Evolutionary conservation across 1,140 invertebrate species (phyloP).

Genomic region (Laodelphax striatellus): DNA sequence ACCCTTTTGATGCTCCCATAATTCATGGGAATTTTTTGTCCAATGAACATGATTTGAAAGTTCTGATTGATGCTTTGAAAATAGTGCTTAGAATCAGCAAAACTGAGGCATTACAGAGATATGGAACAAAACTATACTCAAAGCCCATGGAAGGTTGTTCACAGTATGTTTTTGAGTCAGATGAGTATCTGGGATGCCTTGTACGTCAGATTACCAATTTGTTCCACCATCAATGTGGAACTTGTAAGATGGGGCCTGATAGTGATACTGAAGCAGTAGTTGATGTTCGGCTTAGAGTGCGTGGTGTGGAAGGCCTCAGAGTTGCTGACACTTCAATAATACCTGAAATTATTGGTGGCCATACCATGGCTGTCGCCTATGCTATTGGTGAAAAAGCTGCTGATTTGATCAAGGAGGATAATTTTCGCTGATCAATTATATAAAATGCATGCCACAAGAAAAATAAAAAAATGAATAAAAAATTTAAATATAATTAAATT

Average conservation of each 20-base stretch:
- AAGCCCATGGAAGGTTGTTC: conserved; percentile 45
- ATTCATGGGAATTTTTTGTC: conserved; percentile 57
- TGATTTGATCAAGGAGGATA: conserved; percentile 47
- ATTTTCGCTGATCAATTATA: too few species aligned
- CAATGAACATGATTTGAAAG: conserved; percentile 34
- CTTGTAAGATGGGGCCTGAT: conserved; percentile 62
- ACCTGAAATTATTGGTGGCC: conserved; percentile 55
- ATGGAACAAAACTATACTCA: conserved; percentile 40
- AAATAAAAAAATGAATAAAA: too few species aligned
- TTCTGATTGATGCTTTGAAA: conserved; percentile 42
- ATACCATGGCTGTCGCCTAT: conserved; percentile 63
- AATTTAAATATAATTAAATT: too few species aligned
- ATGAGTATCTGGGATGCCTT: conserved; percentile 41
- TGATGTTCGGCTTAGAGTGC: conserved; percentile 51
- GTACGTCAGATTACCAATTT: conserved; percentile 35
- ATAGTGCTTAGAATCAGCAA: conserved; percentile 42
- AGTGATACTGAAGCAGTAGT: conserved; percentile 48
- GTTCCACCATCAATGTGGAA: conserved; percentile 55
- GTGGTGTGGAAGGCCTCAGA: conserved; percentile 50
- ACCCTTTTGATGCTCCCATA: conserved; percentile 50
- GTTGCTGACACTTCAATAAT: conserved; percentile 72
- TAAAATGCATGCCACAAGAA: too few species aligned
- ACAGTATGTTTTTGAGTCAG: conserved; percentile 36
- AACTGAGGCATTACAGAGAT: conserved; percentile 46
- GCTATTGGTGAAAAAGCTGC: conserved; percentile 69